Evolutionary conservation across 1,140 invertebrate species (phyloP), one percentile per base, ranked within the genome.

Genomic region (Euwallacea similis): DNA sequence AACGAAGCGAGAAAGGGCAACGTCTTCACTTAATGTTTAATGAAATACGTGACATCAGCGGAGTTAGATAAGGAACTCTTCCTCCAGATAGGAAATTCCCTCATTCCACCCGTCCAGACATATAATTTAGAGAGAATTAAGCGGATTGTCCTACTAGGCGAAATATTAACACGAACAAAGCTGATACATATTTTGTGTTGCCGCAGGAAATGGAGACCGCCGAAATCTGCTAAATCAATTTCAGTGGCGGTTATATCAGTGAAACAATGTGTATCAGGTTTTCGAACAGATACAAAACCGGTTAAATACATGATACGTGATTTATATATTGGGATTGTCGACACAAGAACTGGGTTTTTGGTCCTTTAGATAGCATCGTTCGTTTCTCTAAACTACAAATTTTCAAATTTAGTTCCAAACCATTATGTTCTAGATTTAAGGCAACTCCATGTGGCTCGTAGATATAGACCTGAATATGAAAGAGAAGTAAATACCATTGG

Each of bases 231-330:
- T 63, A 63, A 63, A 63, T 46, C 61, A 47, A 63, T 63, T 63
- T 63, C 15, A 33, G 44, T 50, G 44, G 43, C 47, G 46, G 61
- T 63, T 63, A 4, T 33, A 63, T 63, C 61, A 47, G 61, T 63
- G 13, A 46, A 63, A 63, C 61, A 46, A n/a, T 47, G 63, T 53
- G 42, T 66, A 54, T 66, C 55, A 55, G 42, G 63, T 41, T 66
- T 66, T 42, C 33, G 47, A 16, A 50, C 33, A 13, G n/a, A 54
- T 16, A 50, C 53, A 9, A 13, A 10, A 50, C 46, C 33, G 53
- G 33, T 15, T 55, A 66, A 66, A 66, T 66, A 66, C 63, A 66
- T 47, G 55, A 16, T 66, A 66, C 47, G 54, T 66, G 63, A 66
- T 66, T 66, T 66, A 66, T 66, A 55, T 42, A 63, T 63, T 42